Conservation (phyloP, 2,797 vertebrate species). For the Choloepus didactylus region DNA sequence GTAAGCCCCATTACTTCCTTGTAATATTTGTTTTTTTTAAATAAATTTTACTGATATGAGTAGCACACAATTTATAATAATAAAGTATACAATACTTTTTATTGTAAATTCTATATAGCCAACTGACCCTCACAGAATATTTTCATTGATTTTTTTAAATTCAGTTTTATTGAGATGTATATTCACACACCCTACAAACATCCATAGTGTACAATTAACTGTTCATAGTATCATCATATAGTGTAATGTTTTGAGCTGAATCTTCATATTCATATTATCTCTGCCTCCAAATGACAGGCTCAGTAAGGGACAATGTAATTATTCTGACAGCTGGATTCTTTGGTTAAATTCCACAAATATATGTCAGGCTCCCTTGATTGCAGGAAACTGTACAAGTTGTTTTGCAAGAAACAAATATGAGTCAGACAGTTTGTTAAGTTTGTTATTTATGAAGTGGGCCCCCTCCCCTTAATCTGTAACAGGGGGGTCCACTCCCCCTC, state of each 20-base stretch:
- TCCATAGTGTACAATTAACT: too few relatives aligned
- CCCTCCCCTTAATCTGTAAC: too few relatives aligned
- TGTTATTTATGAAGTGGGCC: not conserved
- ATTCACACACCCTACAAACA: too few relatives aligned
- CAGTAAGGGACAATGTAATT: not conserved
- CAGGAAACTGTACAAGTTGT: not conserved
- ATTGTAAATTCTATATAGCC: not conserved
- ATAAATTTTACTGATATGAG: not conserved
- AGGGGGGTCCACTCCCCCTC: too few relatives aligned
- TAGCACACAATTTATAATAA: not conserved
- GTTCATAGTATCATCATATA: too few relatives aligned
- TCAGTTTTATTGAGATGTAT: too few relatives aligned
- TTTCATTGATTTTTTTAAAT: not conserved
- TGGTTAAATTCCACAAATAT: slow-evolving; percentile 28
- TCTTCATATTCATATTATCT: not conserved
- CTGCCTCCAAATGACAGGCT: not conserved
- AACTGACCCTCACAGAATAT: not conserved
- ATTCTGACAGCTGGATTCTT: slow-evolving; percentile 21
- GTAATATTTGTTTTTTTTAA: not conserved
- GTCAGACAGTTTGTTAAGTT: not conserved
- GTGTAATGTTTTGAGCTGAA: not conserved
- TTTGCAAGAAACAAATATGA: slow-evolving; percentile 8
- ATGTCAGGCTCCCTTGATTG: not conserved
- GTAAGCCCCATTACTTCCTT: not conserved
- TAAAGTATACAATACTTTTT: not conserved